Base-by-base conservation (phyloP, 2,113 vertebrate genomes). In the Silurus meridionalis region DNA sequence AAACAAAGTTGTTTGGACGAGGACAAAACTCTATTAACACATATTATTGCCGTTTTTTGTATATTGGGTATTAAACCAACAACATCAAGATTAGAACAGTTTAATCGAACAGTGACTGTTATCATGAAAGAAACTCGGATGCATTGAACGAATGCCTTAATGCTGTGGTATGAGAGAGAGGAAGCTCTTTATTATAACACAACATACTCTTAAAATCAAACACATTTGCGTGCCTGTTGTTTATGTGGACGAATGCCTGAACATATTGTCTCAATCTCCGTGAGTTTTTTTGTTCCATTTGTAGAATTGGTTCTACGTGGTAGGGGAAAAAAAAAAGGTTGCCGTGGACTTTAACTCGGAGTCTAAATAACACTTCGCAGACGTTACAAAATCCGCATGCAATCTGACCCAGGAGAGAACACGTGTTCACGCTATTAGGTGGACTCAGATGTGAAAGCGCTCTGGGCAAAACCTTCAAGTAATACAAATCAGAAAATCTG, bases 391-490 rank as follows among this genome's bases (percentile, higher is more conserved):
- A 69, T 55, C 69, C 71, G 58, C 60, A 58, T 58, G 53, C 85
- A 53, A 52, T 46, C 55, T 81, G 67, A 64, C 85, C 85, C 84
- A 50, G 11, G 72, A 85, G 80, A 88, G 74, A 84, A 89, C 77
- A 82, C 63, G 72, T 83, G 80, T n/a, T 78, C 9, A 77, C n/a
- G 60, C 55, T 28, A 84, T 89, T 83, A 88, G 83, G 57, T 55
- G 63, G 66, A 48, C 25, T 74, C 78, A 28, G 52, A 71, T 83
- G 82, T 50, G 28, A 23, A 86, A 48, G 63, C 64, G 64, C 64
- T 83, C 77, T 55, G 15, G 25, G 52, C 4, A 78, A 81, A 60
- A 60, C 52, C 28, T 79, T 82, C 23, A 55, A 48, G 11, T 28
- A 72, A 81, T 6, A 82, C 21, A 52, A 37, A 61, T 85, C 61